phyloP scores from a whole-genome alignment of 2,888 invertebrate species.

The Tipula lateralis region DNA sequence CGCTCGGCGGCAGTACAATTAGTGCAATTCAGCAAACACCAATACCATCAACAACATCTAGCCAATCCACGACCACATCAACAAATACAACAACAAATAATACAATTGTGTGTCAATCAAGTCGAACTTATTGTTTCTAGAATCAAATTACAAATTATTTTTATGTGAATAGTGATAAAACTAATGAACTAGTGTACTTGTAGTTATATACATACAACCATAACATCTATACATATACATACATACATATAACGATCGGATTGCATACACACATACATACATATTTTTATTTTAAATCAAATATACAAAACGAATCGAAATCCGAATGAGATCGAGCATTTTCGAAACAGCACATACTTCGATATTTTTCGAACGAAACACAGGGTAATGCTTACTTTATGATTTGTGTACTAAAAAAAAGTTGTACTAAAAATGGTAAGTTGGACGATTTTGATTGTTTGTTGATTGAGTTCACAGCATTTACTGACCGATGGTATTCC shows the following conservation, averaged over 20 bases:
- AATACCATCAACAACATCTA: background rate
- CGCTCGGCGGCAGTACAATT: background rate
- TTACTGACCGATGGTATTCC: no score
- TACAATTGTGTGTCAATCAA: slow-evolving; percentile 39
- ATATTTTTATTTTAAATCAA: background rate
- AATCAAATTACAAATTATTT: slow-evolving; percentile 37
- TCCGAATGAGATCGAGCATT: background rate
- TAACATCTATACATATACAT: background rate
- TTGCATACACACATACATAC: no score
- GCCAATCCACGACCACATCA: slow-evolving; percentile 27
- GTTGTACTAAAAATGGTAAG: background rate
- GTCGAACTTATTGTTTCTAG: slow-evolving; percentile 47
- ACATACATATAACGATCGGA: background rate
- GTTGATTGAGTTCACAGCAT: background rate
- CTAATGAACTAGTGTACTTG: slow-evolving; percentile 30
- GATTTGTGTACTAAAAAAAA: background rate
- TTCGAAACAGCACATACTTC: background rate
- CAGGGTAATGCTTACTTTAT: background rate
- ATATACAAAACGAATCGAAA: background rate
- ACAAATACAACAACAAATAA: slow-evolving; percentile 28
- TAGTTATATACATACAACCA: background rate
- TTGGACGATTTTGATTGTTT: background rate
- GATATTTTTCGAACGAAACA: background rate
- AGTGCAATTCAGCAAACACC: background rate
- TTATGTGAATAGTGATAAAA: slow-evolving; percentile 2